These are phyloP conservation scores for Subacronicta megacephala DNA, from an alignment of 2,888 invertebrate genomes.

Conservation along the genomic window DNA sequence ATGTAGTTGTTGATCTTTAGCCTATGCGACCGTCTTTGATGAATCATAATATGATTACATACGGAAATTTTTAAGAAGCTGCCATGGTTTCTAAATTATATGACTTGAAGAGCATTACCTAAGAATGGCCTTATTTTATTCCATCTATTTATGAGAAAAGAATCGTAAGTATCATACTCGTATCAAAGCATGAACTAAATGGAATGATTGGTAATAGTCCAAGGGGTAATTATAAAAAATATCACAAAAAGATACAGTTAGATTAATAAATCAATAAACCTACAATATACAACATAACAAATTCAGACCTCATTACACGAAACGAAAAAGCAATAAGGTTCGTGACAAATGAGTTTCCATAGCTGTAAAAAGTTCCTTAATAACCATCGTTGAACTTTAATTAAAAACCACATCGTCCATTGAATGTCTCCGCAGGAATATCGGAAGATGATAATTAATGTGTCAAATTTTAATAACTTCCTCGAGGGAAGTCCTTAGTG, in stretches of 20 bases:
- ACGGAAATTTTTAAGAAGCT: no score
- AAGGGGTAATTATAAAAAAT: no score
- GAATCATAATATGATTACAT: no score
- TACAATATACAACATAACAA: not conserved
- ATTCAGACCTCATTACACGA: conserved; percentile 5
- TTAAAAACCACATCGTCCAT: conserved; percentile 31
- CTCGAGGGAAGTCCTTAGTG: conserved; percentile 40
- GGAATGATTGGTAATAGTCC: no score
- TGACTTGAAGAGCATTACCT: no score
- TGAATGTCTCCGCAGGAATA: conserved; percentile 19
- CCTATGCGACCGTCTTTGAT: no score
- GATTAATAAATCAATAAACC: not conserved
- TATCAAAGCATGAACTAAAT: no score
- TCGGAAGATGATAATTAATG: conserved; percentile 51
- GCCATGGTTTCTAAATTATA: no score
- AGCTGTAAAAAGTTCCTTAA: conserved; percentile 19
- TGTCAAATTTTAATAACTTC: conserved; percentile 56
- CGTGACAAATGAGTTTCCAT: conserved; percentile 23
- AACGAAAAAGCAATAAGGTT: conserved; percentile 6
- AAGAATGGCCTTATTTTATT: no score
- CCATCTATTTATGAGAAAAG: no score
- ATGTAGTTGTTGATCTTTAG: no score
- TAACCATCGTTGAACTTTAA: conserved; percentile 35
- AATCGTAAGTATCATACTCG: no score
- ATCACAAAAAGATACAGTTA: not conserved